These are phyloP conservation scores for Petrocephalus sullivani DNA, from an alignment of 2,797 vertebrate species.

Conservation along the genomic window DNA sequence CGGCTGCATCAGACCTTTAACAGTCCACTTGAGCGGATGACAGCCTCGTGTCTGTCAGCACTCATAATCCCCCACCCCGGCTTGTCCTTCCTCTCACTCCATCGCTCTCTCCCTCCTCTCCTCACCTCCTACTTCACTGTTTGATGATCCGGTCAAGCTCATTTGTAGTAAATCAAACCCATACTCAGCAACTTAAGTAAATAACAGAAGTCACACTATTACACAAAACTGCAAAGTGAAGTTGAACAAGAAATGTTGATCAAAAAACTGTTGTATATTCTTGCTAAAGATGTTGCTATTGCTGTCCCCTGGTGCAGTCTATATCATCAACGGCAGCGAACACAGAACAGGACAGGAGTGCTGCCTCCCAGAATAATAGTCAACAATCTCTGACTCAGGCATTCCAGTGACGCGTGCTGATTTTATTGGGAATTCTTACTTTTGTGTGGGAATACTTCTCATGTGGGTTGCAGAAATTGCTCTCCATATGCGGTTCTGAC, in stretches of 20 bases:
- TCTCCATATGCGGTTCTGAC: not conserved
- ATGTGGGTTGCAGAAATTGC: not conserved
- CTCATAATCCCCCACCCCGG: not conserved
- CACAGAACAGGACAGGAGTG: not conserved
- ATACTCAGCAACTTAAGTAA: not conserved
- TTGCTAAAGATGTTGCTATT: not conserved
- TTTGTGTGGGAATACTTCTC: not conserved
- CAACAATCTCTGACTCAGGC: not conserved
- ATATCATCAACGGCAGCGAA: not conserved
- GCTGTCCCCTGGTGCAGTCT: not conserved
- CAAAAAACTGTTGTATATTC: not conserved
- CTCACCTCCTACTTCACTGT: not conserved
- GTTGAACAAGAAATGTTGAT: not conserved
- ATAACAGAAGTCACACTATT: not conserved
- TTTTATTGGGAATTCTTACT: slow-evolving; percentile 1
- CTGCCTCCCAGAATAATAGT: not conserved
- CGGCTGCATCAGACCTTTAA: slow-evolving; percentile 26
- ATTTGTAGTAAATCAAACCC: not conserved
- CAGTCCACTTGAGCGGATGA: slow-evolving; percentile 13
- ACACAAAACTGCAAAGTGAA: not conserved
- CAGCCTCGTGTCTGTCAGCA: slow-evolving; percentile 5
- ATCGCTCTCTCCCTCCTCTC: not conserved
- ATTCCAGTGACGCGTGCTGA: not conserved
- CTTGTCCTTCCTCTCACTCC: not conserved
- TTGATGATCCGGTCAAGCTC: not conserved